Evolutionary conservation across 64 coral and sea anemone species (phyloP).

Genomic region (Cladopsammia gracilis): DNA sequence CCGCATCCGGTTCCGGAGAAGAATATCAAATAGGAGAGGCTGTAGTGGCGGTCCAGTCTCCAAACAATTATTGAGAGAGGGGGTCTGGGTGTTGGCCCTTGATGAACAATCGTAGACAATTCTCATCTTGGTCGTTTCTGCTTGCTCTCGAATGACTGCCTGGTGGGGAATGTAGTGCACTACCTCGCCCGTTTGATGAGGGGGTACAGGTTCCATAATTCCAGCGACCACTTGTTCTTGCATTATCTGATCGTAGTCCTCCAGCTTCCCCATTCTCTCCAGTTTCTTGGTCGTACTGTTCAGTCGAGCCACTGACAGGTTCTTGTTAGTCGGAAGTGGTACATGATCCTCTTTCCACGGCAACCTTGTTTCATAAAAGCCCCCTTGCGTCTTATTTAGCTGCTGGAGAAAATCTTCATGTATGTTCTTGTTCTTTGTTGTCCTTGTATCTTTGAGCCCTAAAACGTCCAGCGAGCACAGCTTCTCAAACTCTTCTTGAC

Average conservation of each 20-base stretch:
- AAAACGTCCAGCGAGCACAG: too few species aligned
- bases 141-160: conserved; percentile 37
- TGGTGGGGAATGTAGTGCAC: conserved; percentile 47
- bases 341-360: conserved; percentile 25
- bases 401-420: too few species aligned
- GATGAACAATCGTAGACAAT: too few species aligned
- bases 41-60: too few species aligned
- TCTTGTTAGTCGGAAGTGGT: conserved; percentile 10
- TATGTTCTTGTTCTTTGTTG: too few species aligned
- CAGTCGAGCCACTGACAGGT: conserved; percentile 51
- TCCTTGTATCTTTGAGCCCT: too few species aligned
- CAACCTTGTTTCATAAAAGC: conserved; percentile 7
- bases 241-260: conserved; percentile 66
- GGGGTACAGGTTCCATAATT: conserved; percentile 45
- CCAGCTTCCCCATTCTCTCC: conserved; percentile 49
- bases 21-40: too few species aligned
- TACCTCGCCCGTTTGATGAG: neutral
- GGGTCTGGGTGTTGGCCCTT: too few species aligned
- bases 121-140: too few species aligned
- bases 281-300: conserved; percentile 57
- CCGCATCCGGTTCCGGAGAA: conserved; percentile 40
- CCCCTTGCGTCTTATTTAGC: neutral
- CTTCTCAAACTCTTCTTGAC: too few species aligned
- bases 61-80: too few species aligned
- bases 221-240: conserved; percentile 57